Conservation (phyloP, 2,797 vertebrate genomes). For the Paedocypris micromegethes region DNA sequence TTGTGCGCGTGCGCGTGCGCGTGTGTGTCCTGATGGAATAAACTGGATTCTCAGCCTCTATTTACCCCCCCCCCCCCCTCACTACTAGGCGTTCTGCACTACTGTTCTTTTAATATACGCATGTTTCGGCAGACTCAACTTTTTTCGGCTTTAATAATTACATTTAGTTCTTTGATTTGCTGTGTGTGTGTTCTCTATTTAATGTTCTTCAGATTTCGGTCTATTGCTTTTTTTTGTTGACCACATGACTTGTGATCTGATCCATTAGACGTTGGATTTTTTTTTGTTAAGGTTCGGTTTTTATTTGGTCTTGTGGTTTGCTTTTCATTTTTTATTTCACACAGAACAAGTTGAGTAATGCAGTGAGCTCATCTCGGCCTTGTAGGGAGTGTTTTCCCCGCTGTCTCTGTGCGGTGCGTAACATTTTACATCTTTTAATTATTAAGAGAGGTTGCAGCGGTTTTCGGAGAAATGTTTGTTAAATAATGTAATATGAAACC, state of each 20-base stretch:
- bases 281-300: neutral
- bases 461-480: too few relatives aligned
- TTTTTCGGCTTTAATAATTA: too few relatives aligned
- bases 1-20: too few relatives aligned
- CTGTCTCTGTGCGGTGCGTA: constrained; percentile 57
- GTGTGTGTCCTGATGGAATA: too few relatives aligned
- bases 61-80: too few relatives aligned
- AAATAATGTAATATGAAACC: constrained; percentile 58
- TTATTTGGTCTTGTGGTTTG: neutral
- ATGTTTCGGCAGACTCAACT: too few relatives aligned
- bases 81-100: too few relatives aligned
- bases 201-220: constrained; percentile 6
- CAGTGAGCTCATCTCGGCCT: constrained; percentile 38
- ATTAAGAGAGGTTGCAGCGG: constrained; percentile 54
- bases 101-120: too few relatives aligned
- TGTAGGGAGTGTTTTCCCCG: constrained; percentile 42
- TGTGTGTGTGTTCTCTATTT: neutral
- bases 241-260: too few relatives aligned
- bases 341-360: constrained; percentile 34
- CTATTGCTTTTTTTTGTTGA: neutral
- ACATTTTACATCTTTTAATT: constrained; percentile 48
- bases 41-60: too few relatives aligned
- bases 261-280: neutral
- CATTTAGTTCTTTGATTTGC: neutral
- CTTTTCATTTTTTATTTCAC: neutral